Evolutionary conservation across 2,113 vertebrate genomes (phyloP).

Genomic region (rat (Rattus norvegicus)): DNA sequence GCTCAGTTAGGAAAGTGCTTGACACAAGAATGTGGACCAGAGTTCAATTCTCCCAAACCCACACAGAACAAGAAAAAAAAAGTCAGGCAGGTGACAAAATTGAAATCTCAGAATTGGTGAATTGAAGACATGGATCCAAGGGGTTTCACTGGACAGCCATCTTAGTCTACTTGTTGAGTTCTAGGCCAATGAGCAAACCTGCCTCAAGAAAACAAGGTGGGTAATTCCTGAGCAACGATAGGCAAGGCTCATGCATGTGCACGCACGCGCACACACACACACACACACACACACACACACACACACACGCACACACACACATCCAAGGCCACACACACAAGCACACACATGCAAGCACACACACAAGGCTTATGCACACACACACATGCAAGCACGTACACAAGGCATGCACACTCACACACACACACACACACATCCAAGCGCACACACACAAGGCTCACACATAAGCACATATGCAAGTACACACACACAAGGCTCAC

Average conservation of each 20-base stretch:
- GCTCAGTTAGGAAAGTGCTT: neutral
- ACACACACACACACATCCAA: neutral
- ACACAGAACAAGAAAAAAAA: neutral
- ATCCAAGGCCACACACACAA: too few relatives aligned
- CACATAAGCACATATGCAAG: neutral
- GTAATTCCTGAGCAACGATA: too few relatives aligned
- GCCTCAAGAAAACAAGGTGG: neutral
- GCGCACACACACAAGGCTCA: neutral
- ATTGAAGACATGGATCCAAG: neutral
- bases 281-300: too few relatives aligned
- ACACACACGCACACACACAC: too few relatives aligned
- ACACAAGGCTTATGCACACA: neutral
- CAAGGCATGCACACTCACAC: too few relatives aligned
- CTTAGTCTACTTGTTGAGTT: neutral
- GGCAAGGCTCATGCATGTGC: too few relatives aligned
- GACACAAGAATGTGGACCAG: neutral
- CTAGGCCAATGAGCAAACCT: neutral
- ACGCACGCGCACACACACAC: too few relatives aligned
- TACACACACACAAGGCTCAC: neutral
- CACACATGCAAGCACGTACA: neutral
- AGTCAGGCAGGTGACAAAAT: neutral
- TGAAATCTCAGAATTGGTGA: neutral
- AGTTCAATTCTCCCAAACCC: neutral
- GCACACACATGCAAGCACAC: neutral
- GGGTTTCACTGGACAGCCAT: neutral